Conservation (phyloP, 2,113 vertebrate genomes). For the Arothron firmamentum region DNA sequence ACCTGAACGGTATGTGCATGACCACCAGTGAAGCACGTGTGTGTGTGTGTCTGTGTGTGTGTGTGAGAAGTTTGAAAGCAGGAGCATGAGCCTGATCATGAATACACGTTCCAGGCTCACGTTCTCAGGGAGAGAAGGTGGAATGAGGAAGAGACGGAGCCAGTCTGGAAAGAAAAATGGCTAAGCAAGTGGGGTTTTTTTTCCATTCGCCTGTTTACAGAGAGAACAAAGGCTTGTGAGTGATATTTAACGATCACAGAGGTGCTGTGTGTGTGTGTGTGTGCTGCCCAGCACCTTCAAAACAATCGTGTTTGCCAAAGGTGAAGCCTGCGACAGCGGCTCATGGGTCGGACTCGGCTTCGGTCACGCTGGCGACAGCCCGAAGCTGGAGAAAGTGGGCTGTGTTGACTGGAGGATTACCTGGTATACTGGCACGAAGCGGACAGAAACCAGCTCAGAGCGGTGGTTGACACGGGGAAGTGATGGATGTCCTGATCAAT, state of each 20-base stretch:
- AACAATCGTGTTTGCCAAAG: conserved; percentile 57
- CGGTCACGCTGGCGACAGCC: conserved; percentile 19
- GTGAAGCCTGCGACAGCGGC: conserved; percentile 43
- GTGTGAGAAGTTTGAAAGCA: neutral
- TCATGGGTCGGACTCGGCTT: conserved; percentile 18
- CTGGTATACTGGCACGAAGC: conserved; percentile 3
- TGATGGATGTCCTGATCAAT: conserved; percentile 23
- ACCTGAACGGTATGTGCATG: no score
- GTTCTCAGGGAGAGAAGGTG: conserved; percentile 25
- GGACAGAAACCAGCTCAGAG: conserved; percentile 23
- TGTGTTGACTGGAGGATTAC: conserved; percentile 49
- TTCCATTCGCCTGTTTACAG: conserved; percentile 50
- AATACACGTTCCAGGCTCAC: conserved; percentile 45
- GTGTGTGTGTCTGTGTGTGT: neutral
- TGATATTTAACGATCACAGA: conserved; percentile 43
- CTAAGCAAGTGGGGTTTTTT: conserved; percentile 24
- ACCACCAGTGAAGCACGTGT: neutral
- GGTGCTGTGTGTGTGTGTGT: no score
- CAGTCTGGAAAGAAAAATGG: conserved; percentile 35
- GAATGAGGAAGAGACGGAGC: conserved; percentile 20
- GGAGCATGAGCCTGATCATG: conserved; percentile 1
- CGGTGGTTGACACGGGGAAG: conserved; percentile 35
- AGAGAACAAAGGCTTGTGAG: conserved; percentile 37
- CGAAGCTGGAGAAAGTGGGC: conserved; percentile 26
- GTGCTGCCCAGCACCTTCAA: conserved; percentile 28